phyloP scores from a whole-genome alignment of 2,113 vertebrate species.

The Loxodonta africana region DNA sequence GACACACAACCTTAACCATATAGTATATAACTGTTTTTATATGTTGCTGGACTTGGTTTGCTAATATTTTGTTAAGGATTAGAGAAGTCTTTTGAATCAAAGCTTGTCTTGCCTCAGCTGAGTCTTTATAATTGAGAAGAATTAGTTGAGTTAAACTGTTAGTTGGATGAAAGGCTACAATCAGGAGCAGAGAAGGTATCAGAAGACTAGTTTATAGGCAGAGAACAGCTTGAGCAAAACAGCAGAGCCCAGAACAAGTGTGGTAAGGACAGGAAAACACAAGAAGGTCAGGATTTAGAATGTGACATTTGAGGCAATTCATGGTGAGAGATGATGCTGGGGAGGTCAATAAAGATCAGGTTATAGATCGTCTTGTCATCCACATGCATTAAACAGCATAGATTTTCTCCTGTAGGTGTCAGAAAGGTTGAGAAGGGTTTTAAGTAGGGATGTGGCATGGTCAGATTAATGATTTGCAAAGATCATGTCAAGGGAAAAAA shows the following conservation, averaged over 20 bases:
- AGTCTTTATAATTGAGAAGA: not conserved
- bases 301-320: not conserved
- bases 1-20: no score
- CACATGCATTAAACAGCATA: not conserved
- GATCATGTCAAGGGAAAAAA: not conserved
- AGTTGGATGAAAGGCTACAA: not conserved
- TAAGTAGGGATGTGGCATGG: not conserved
- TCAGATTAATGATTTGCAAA: not conserved
- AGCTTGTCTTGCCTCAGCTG: not conserved
- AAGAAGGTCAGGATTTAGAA: not conserved
- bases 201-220: not conserved
- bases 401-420: not conserved
- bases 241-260: not conserved
- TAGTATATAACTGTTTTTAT: no score
- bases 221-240: not conserved
- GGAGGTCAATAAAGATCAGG: not conserved
- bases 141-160: not conserved
- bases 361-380: not conserved
- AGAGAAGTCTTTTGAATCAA: not conserved
- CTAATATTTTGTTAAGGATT: constrained; percentile 14
- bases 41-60: no score
- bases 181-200: not conserved
- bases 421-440: not conserved
- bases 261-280: not conserved
- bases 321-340: not conserved